Conservation (phyloP, 1,140 invertebrate species). For the Armadillidium nasatum region DNA sequence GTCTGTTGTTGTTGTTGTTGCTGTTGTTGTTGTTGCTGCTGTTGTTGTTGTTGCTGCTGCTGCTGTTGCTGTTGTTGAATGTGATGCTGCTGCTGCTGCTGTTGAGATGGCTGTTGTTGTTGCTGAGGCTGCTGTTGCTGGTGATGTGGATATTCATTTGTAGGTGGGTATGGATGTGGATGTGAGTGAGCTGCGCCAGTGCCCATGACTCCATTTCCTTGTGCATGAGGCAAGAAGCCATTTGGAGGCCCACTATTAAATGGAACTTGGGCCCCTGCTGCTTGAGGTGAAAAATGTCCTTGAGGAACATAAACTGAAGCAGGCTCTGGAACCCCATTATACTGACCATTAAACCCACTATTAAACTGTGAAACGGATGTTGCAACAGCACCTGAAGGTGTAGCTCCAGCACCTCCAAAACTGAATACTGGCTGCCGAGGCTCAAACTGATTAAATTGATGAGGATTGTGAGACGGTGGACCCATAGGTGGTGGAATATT, state of each 20-base stretch:
- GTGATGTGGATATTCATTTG: conserved; percentile 53
- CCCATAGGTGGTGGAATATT: conserved; percentile 10
- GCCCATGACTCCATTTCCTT: conserved; percentile 57
- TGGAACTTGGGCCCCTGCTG: conserved; percentile 36
- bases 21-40: conserved; percentile 24
- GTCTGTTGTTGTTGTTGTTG: conserved; percentile 21
- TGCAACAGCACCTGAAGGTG: conserved; percentile 37
- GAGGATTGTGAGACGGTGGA: conserved; percentile 5
- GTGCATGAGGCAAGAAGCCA: conserved; percentile 54
- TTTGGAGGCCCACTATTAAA: conserved; percentile 47
- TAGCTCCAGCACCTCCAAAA: conserved; percentile 35
- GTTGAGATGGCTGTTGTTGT: conserved; percentile 26
- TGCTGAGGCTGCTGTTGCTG: conserved; percentile 52
- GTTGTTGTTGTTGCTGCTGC: conserved; percentile 29
- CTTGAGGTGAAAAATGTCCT: conserved; percentile 40
- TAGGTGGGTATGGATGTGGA: conserved; percentile 46
- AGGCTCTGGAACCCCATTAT: conserved; percentile 31
- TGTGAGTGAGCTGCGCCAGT: conserved; percentile 48
- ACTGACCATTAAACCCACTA: conserved; percentile 39
- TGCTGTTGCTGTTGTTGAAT: conserved; percentile 44
- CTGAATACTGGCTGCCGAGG: conserved; percentile 37
- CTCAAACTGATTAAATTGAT: conserved; percentile 38
- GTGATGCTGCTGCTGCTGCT: conserved; percentile 29
- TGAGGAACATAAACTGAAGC: conserved; percentile 37
- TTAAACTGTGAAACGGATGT: conserved; percentile 42